phyloP scores from a whole-genome alignment of 2,888 invertebrate genomes.

The Leucophora obtusa region DNA sequence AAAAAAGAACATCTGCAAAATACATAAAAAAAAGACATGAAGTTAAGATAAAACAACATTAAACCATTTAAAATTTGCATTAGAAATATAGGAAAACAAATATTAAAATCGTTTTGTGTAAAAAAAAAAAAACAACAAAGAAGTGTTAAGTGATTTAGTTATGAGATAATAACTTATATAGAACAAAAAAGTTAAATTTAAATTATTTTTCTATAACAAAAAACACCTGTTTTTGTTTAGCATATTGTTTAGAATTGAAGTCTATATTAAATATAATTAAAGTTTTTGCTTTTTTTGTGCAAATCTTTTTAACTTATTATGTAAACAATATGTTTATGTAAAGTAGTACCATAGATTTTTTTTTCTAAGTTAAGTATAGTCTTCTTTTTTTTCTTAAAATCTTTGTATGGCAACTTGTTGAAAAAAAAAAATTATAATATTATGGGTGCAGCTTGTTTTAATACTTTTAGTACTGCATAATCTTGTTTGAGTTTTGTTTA shows the following conservation, averaged over 20 bases:
- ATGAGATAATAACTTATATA: conserved; percentile 59
- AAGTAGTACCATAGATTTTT: conserved; percentile 24
- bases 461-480: neutral
- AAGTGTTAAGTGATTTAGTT: conserved; percentile 56
- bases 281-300: conserved; percentile 22
- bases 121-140: conserved; percentile 25
- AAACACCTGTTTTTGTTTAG: conserved; percentile 62
- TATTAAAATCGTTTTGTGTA: conserved; percentile 4
- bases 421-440: conserved; percentile 42
- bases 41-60: neutral
- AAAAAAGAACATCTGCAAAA: conserved; percentile 58
- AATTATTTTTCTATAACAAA: neutral
- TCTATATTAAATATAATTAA: conserved; percentile 56
- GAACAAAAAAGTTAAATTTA: conserved; percentile 41
- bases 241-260: conserved; percentile 46
- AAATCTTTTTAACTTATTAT: conserved; percentile 21
- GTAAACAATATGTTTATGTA: conserved; percentile 49
- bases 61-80: neutral
- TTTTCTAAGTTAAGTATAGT: conserved; percentile 37
- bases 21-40: too few species aligned
- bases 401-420: conserved; percentile 39
- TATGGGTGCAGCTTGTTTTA: conserved; percentile 52
- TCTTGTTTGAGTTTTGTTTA: conserved; percentile 34
- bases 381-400: conserved; percentile 24
- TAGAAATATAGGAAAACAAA: conserved; percentile 27